These are phyloP conservation scores for Phocoena phocoena DNA, from an alignment of 2,113 vertebrate species.

Conservation along the genomic window DNA sequence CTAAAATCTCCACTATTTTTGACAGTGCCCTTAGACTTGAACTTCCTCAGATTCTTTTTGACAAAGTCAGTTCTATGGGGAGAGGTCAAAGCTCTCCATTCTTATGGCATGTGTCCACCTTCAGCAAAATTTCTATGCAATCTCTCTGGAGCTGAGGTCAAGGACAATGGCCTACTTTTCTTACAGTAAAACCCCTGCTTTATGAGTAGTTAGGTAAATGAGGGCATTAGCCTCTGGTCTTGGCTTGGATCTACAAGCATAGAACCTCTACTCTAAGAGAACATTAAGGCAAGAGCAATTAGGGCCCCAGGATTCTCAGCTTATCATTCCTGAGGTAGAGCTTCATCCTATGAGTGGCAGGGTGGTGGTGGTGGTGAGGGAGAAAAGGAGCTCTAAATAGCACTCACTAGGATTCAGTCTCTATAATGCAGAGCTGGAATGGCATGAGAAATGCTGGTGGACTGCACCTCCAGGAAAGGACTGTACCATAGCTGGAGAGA, in stretches of 20 bases:
- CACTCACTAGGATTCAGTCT: background rate
- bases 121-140: background rate
- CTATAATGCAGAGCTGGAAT: background rate
- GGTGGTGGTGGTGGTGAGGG: no score
- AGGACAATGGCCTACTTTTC: background rate
- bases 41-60: background rate
- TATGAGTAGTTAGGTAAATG: background rate
- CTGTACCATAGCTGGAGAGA: background rate
- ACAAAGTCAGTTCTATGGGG: background rate
- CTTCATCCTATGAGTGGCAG: no score
- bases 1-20: background rate
- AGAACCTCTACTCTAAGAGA: background rate
- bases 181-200: background rate
- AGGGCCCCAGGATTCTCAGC: no score
- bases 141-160: background rate
- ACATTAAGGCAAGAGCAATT: no score
- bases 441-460: background rate
- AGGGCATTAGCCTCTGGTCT: background rate
- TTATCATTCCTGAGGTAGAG: background rate
- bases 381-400: background rate
- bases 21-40: background rate
- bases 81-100: background rate
- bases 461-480: background rate
- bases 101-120: background rate
- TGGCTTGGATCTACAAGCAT: background rate